Evolutionary conservation across 1,140 invertebrate genomes (phyloP), one percentile per base, ranked within the genome.

Genomic region (Platorchestia sp.): DNA sequence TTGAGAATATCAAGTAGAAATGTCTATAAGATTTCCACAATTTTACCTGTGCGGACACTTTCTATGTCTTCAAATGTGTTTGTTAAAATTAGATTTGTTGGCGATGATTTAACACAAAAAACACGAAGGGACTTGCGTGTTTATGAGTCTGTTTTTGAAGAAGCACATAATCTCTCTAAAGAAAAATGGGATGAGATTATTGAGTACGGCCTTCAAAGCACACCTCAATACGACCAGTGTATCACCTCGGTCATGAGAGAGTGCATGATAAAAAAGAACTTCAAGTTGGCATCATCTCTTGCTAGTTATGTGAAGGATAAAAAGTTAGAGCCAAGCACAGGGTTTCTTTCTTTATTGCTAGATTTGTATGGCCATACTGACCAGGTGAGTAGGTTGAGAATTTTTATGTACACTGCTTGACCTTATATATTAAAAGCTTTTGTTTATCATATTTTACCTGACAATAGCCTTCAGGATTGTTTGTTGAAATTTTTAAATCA

Each of bases 131-230:
- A 36, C 7, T 89, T 44, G 27, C 22, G 5, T 42, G 10, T 6
- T 89, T 89, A 42, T 89, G 87, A 89, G 27, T 19, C 87, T 89
- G 87, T 89, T 42, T 89, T 89, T 44, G 27, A 89, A 89, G 87
- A 89, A 44, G 43, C 5, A 89, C 87, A 42, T 42, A 41, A 89
- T 5, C 87, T 89, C 27, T 44, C 87, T 14, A 27, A 7, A 45
- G 45, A 93, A 45, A 93, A 93, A 93, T 93, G 91, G 91, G 45
- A 93, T 6, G 91, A 93, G 45, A n/a, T 93, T 27, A 47, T 93
- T 42, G 3, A 45, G 44, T n/a, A 7, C 47, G 91, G 91, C 10
- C 91, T 14, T 45, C 91, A 93, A 93, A 93, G 45, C 10, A 45
- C 40, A 45, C 40, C 43, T 1, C 3, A 93, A n/a, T 14, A 36